Evolutionary conservation across 1,140 invertebrate genomes (phyloP).

Genomic region (Gryon sp.): DNA sequence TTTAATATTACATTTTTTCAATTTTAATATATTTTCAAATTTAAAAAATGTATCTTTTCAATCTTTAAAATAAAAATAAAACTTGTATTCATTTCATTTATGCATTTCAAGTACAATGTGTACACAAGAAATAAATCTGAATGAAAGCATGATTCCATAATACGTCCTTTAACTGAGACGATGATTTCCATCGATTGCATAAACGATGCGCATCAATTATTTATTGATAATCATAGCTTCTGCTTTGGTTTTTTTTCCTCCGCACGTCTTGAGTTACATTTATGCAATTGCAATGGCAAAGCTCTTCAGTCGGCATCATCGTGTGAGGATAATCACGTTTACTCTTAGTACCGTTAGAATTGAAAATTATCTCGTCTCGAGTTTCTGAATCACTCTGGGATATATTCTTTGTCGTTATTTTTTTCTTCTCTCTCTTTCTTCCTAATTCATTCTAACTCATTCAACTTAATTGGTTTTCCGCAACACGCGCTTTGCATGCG

Average conservation of each 20-base stretch:
- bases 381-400: constrained; percentile 28
- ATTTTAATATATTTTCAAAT: no score
- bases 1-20: no score
- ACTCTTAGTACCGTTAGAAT: constrained; percentile 53
- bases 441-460: constrained; percentile 10
- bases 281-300: constrained; percentile 39
- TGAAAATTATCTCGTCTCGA: constrained; percentile 41
- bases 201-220: not conserved
- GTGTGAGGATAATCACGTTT: constrained; percentile 12
- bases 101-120: no score
- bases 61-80: no score
- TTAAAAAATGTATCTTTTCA: no score
- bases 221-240: no score
- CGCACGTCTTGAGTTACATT: constrained; percentile 2
- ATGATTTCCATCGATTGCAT: no score
- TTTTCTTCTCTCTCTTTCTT: constrained; percentile 3
- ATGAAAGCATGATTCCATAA: no score
- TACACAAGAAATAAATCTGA: no score
- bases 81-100: no score
- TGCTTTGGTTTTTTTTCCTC: not conserved
- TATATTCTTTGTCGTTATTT: constrained; percentile 6
- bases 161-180: no score
- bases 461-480: constrained; percentile 43
- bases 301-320: constrained; percentile 20
- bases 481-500: constrained; percentile 25